Evolutionary conservation across 1,140 invertebrate species (phyloP).

Genomic region (Drosophila mauritiana): DNA sequence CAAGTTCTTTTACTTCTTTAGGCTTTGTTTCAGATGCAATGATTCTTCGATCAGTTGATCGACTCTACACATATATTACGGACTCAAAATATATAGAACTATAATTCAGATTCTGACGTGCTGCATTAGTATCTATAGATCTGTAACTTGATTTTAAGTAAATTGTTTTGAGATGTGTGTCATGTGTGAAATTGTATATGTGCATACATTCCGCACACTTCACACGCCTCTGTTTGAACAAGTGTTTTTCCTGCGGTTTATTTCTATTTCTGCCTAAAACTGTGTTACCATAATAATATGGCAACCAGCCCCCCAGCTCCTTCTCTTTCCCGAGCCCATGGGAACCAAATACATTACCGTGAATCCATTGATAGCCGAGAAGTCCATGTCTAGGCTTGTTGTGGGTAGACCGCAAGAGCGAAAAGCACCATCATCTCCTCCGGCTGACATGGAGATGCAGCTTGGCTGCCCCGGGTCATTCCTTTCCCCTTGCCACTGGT

Average conservation of each 20-base stretch:
- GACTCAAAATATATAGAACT: no score
- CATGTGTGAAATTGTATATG: slow-evolving; percentile 13
- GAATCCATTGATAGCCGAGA: slow-evolving; percentile 19
- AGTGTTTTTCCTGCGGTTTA: slow-evolving; percentile 39
- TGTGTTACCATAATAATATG: slow-evolving; percentile 38
- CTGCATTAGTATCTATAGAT: no score
- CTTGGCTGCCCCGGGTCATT: slow-evolving; percentile 16
- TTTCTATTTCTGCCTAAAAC: slow-evolving; percentile 35
- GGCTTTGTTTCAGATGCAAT: neutral
- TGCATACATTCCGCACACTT: neutral
- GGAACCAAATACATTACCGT: slow-evolving; percentile 37
- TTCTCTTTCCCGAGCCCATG: slow-evolving; percentile 12
- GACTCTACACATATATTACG: no score
- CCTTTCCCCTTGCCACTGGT: neutral
- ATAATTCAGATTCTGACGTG: no score
- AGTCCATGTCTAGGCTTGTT: slow-evolving; percentile 19
- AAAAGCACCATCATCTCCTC: slow-evolving; percentile 19
- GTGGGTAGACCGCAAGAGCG: slow-evolving; percentile 48
- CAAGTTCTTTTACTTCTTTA: neutral
- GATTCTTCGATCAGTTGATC: neutral
- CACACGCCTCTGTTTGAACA: slow-evolving; percentile 24
- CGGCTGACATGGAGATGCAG: slow-evolving; percentile 54
- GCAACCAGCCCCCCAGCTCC: neutral
- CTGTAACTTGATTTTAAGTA: neutral
- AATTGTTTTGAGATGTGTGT: neutral